Evolutionary conservation across 2,797 vertebrate genomes (phyloP), one percentile per base, ranked within the genome.

Genomic region (Sebastes iracundus): DNA sequence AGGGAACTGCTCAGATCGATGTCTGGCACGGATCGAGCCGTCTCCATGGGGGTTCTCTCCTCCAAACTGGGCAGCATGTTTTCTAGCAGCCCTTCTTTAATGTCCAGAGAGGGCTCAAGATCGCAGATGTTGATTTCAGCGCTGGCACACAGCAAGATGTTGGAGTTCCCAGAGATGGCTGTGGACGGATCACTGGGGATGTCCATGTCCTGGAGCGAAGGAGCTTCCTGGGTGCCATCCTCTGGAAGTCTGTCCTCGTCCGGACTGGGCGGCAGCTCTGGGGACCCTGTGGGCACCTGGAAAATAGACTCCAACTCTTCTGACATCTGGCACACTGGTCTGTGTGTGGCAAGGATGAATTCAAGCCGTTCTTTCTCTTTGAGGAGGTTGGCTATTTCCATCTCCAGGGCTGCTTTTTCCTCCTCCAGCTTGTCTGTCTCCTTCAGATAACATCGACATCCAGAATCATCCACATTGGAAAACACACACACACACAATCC

Each of bases 331-430:
- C 98, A 99, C 72, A 94, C 94, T 0, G 98, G 97, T 65, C 97
- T 96, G 76, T 99, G 98, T 4, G 98, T 95, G 1, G 97, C 96
- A 7, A 99, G 95, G 86, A 98, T 97, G 23, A 97, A 97, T 88
- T 99, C 97, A 0, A 99, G 96, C 52, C 98, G 97, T 70, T 99
- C 98, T 80, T 98, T 99, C 93, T 99, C 98, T 92, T 99, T 99
- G 81, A 98, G 96, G 75, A 99, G 95, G 89, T 95, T 96, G 73
- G 97, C 97, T 22, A 99, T 99, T 92, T 99, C 98, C 0, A 96
- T 95, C 94, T 99, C 97, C 93, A 99, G 91, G 3, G 95, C 93
- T 1, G 97, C 96, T 82, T 97, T 99, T 79, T 99, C 97, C 84
- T 98, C 98, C 90, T 99, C 98, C 80, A 99, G 95, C 86, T 96